These are phyloP conservation scores for Leucania comma DNA, from an alignment of 2,888 invertebrate species.

Conservation along the genomic window DNA sequence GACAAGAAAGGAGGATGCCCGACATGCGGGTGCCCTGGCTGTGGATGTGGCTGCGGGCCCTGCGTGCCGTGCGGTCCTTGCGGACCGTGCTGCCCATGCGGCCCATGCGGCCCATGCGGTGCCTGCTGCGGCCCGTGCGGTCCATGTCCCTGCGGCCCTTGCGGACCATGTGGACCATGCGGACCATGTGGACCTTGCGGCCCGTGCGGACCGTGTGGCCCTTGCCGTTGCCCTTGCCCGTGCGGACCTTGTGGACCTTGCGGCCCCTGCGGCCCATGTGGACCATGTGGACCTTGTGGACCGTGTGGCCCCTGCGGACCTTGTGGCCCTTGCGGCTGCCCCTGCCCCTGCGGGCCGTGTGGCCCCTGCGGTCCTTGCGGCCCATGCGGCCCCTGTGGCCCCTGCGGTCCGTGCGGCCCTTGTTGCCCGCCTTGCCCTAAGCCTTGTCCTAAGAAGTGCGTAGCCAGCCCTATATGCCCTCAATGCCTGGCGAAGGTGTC, in stretches of 20 bases:
- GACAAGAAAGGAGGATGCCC: slow-evolving; percentile 47
- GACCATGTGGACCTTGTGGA: slow-evolving; percentile 64
- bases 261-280: slow-evolving; percentile 67
- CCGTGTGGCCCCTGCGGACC: slow-evolving; percentile 63
- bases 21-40: slow-evolving; percentile 58
- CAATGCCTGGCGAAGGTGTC: slow-evolving; percentile 30
- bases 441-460: slow-evolving; percentile 51
- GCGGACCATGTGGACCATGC: slow-evolving; percentile 68
- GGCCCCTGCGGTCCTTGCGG: slow-evolving; percentile 11
- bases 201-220: slow-evolving; percentile 67
- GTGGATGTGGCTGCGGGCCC: slow-evolving; percentile 69
- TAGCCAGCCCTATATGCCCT: slow-evolving; percentile 29
- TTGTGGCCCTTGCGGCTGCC: slow-evolving; percentile 43
- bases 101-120: slow-evolving; percentile 69
- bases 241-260: slow-evolving; percentile 58
- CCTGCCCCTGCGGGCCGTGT: slow-evolving; percentile 44
- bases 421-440: slow-evolving; percentile 56
- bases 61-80: slow-evolving; percentile 73
- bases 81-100: slow-evolving; percentile 66
- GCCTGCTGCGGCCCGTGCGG: slow-evolving; percentile 72
- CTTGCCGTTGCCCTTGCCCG: slow-evolving; percentile 61
- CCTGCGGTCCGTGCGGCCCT: slow-evolving; percentile 59
- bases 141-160: slow-evolving; percentile 63
- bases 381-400: slow-evolving; percentile 36
- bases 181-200: slow-evolving; percentile 71